Evolutionary conservation across 2,888 invertebrate species (phyloP).

Genomic region (Acanthosepion pharaonis): DNA sequence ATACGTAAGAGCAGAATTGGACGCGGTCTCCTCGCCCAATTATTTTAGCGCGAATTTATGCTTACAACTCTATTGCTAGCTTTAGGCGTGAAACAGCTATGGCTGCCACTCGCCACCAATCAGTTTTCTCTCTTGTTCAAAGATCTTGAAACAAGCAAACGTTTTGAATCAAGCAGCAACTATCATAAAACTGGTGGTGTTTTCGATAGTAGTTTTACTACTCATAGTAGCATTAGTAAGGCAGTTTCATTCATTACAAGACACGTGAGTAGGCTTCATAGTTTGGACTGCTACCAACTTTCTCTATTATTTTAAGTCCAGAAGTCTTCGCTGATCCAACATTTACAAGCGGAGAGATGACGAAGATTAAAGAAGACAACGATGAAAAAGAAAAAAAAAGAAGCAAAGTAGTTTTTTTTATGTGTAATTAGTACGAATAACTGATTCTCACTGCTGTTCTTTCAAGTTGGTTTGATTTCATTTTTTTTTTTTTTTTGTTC

Average conservation of each 20-base stretch:
- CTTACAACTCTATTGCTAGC: not conserved
- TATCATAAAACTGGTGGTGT: not conserved
- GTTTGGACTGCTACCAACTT: not conserved
- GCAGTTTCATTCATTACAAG: not conserved
- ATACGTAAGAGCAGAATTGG: not conserved
- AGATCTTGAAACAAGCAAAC: not conserved
- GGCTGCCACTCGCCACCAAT: not conserved
- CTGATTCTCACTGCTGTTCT: too few species aligned
- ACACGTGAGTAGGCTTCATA: not conserved
- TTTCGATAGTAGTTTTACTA: not conserved
- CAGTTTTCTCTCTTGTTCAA: not conserved
- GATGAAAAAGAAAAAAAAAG: not conserved
- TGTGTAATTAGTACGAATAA: not conserved
- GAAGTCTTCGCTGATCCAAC: not conserved
- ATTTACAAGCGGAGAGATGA: not conserved
- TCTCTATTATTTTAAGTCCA: slow-evolving; percentile 18
- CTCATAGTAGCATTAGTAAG: not conserved
- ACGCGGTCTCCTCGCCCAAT: not conserved
- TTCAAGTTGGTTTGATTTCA: too few species aligned
- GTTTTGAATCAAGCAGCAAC: not conserved
- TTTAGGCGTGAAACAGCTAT: too few species aligned
- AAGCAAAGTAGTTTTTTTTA: not conserved
- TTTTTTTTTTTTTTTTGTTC: too few species aligned
- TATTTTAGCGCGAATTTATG: not conserved
- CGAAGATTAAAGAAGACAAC: not conserved